Evolutionary conservation across 2,797 vertebrate species (phyloP).

Genomic region (Fundulus diaphanus): DNA sequence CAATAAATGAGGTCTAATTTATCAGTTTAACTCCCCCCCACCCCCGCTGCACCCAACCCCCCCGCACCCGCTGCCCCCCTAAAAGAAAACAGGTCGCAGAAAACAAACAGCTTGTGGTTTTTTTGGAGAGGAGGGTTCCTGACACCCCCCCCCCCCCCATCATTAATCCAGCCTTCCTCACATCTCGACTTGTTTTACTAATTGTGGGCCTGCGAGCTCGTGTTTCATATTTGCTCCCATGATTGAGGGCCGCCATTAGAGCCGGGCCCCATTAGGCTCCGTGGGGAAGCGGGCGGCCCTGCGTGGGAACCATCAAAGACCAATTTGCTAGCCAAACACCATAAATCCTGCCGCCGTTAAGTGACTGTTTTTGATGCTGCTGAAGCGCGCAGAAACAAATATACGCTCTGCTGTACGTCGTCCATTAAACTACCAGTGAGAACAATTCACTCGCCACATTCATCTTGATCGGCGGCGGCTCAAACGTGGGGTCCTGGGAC

Average conservation of each 20-base stretch:
- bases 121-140: slow-evolving; percentile 5
- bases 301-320: slow-evolving; percentile 70
- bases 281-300: slow-evolving; percentile 39
- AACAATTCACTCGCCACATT: slow-evolving; percentile 45
- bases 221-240: slow-evolving; percentile 48
- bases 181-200: slow-evolving; percentile 47
- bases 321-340: slow-evolving; percentile 67
- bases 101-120: slow-evolving; percentile 61
- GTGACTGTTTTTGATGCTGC: slow-evolving; percentile 67
- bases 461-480: slow-evolving; percentile 37
- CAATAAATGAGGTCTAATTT: slow-evolving; percentile 99
- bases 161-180: not conserved
- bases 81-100: slow-evolving; percentile 61
- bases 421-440: slow-evolving; percentile 51
- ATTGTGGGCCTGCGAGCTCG: slow-evolving; percentile 54
- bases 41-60: too few relatives aligned
- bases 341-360: slow-evolving; percentile 64
- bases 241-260: slow-evolving; percentile 66
- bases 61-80: not conserved
- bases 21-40: slow-evolving; percentile 92
- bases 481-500: slow-evolving; percentile 40
- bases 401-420: slow-evolving; percentile 36
- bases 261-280: slow-evolving; percentile 57
- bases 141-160: not conserved
- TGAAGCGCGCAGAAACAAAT: slow-evolving; percentile 46